Percentiles rank a stretch among this genome's conserved stretches.
Evolutionary conservation across 2,797 vertebrate genomes (phyloP).

Genomic region (Crax fasciolata): DNA sequence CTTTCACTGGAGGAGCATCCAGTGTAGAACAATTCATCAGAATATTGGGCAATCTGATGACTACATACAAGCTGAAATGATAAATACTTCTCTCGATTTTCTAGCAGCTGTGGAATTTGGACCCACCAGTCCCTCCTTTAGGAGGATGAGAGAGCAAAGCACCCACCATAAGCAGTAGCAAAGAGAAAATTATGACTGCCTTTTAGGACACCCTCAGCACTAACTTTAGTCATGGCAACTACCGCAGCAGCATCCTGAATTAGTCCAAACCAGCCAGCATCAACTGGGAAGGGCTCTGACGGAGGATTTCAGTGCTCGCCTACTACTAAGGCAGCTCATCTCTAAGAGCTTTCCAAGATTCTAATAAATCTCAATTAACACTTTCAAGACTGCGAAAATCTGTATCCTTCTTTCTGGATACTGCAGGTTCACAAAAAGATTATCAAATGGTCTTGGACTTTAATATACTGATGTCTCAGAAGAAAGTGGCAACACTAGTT

Average conservation of each 20-base stretch:
- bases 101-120: background rate
- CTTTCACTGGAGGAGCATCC: background rate
- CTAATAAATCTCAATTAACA: conserved; percentile 18
- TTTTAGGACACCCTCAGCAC: background rate
- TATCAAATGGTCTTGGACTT: background rate
- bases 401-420: background rate
- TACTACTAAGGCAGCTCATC: background rate
- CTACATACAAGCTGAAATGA: background rate
- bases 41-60: background rate
- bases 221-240: background rate
- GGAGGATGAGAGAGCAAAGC: background rate
- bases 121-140: background rate
- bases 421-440: background rate
- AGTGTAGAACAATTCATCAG: background rate
- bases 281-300: conserved; percentile 19
- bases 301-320: background rate
- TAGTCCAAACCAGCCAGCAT: background rate
- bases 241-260: background rate
- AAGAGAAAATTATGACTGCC: background rate
- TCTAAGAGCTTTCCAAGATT: background rate
- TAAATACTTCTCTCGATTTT: background rate
- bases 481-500: background rate
- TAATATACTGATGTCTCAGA: background rate
- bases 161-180: background rate
- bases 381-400: conserved; percentile 24